A percentile compares a stretch with the other conserved stretches of the same genome.
Conservation (phyloP, 2,888 invertebrate species). For the Opisthograptis luteolata region DNA sequence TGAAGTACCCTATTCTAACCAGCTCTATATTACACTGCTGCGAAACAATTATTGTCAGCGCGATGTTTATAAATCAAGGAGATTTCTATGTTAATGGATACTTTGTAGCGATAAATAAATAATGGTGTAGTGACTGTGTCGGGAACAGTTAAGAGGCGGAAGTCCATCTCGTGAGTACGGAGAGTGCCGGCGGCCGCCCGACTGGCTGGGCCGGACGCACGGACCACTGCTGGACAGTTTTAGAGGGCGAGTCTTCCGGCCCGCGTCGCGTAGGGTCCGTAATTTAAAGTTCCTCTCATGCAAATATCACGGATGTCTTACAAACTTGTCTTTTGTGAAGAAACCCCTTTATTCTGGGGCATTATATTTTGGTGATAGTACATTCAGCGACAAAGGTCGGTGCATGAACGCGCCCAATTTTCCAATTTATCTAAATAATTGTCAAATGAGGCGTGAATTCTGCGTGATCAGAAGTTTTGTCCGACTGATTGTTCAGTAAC, state of each 20-base stretch:
- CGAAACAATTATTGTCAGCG: slow-evolving; percentile 33
- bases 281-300: slow-evolving; percentile 42
- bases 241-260: slow-evolving; percentile 67
- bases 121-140: slow-evolving; percentile 30
- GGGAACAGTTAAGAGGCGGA: slow-evolving; percentile 74
- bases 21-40: slow-evolving; percentile 6
- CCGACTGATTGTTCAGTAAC: no score
- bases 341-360: slow-evolving; percentile 2
- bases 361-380: neutral
- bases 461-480: no score
- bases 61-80: slow-evolving; percentile 43
- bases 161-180: slow-evolving; percentile 60
- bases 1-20: slow-evolving; percentile 8
- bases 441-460: no score
- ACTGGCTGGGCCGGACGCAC: slow-evolving; percentile 61
- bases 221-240: slow-evolving; percentile 63
- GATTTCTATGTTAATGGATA: slow-evolving; percentile 19
- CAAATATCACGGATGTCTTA: slow-evolving; percentile 40
- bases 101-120: slow-evolving; percentile 33
- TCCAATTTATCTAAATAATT: no score
- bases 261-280: slow-evolving; percentile 41
- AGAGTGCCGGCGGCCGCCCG: slow-evolving; percentile 26
- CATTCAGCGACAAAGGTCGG: neutral
- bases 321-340: slow-evolving; percentile 35
- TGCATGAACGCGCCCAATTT: no score